Base-by-base conservation (phyloP, 1,140 invertebrate species). In the Galleria mellonella region DNA sequence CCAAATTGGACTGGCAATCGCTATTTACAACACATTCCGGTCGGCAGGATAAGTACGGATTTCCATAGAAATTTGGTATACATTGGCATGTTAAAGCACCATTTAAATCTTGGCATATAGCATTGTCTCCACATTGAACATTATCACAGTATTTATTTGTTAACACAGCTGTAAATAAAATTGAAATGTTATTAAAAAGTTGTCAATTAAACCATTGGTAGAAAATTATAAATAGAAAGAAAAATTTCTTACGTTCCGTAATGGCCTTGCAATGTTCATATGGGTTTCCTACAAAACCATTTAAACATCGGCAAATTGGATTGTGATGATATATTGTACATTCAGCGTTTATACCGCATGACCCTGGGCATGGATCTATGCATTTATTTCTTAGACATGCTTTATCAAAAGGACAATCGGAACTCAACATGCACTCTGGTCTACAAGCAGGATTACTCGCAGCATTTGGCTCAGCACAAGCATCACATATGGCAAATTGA, bases 1-100 rank as follows among this genome's bases (percentile, higher is more conserved):
- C 90, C 61, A 89, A 87, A 29, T 89, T 88, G 23, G 89, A 69
- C 7, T 88, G 65, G 76, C 94, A 95, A 64, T 95, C 93, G 10
- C 91, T 90, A 65, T 94, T 94, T 9, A 93, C 88, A 1, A 94
- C 90, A 83, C 94, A 95, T 81, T 95, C 92, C 0, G 93, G 91
- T 31, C 90, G 88, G 63, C 93, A 94, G 4, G 89, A 90, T 9
- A 94, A 75, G 52, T 92, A 91, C 5, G 93, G 92, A 82, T 94
- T 92, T 11, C 93, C 93, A 47, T 88, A 91, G 75, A 91, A 93
- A 28, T 89, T 90, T 49, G 87, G 84, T 12, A 88, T 84, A 71
- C 92, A 94, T 45, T 89, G 84, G 64, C 93, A 94, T 1, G 88
- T 85, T 3, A 91, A 72, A 11, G 83, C 86, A 31, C 87, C 86